phyloP scores from a whole-genome alignment of 2,797 vertebrate genomes.

The Kryptolebias ocellatus region DNA sequence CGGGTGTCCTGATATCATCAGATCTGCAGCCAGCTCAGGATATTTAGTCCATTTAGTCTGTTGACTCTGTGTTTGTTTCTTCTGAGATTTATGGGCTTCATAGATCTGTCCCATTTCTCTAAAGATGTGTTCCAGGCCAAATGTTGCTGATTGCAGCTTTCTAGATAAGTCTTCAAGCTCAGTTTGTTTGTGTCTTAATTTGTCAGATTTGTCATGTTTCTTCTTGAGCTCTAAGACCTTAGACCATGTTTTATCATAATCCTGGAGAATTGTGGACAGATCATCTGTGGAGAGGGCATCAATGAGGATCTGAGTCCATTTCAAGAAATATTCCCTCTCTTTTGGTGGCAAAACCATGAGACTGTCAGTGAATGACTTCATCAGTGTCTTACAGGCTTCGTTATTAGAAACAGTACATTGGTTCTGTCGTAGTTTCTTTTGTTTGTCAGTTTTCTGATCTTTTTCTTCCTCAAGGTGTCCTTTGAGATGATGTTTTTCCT shows the following conservation, averaged over 20 bases:
- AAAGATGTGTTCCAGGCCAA: constrained; percentile 80
- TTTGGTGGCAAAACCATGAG: constrained; percentile 41
- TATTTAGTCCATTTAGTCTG: constrained; percentile 51
- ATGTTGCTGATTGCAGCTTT: constrained; percentile 59
- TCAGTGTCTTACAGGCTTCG: constrained; percentile 52
- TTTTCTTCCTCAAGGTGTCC: constrained; percentile 76
- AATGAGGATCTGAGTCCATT: constrained; percentile 75
- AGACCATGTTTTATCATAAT: constrained; percentile 61
- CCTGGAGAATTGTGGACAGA: constrained; percentile 46
- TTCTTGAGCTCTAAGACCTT: constrained; percentile 57
- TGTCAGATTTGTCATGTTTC: constrained; percentile 46
- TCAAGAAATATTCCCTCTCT: constrained; percentile 76
- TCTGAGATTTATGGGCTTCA: constrained; percentile 64
- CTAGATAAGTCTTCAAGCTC: constrained; percentile 63
- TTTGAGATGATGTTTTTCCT: constrained; percentile 73
- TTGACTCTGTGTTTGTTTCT: fast-evolving
- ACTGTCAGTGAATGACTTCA: constrained; percentile 60
- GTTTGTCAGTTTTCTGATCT: constrained; percentile 50
- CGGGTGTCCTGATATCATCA: constrained; percentile 78
- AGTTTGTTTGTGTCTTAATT: not conserved
- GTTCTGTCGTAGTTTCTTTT: constrained; percentile 36
- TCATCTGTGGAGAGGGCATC: constrained; percentile 43
- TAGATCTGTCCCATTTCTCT: constrained; percentile 82
- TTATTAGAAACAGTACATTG: constrained; percentile 67
- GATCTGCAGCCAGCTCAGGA: constrained; percentile 73